phyloP scores from a whole-genome alignment of 2,113 vertebrate genomes.

The Capricornis sumatraensis region DNA sequence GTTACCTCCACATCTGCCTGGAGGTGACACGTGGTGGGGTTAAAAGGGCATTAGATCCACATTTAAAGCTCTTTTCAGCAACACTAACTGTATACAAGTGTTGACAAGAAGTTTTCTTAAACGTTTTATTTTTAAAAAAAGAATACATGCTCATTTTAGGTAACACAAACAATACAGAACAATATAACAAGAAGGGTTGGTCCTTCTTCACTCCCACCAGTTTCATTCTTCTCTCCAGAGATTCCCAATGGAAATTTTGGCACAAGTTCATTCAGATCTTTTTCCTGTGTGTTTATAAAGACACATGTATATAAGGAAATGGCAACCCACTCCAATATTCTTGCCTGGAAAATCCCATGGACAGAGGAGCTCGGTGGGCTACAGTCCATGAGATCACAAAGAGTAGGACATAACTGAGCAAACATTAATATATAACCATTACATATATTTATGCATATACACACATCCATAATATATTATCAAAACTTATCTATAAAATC shows the following conservation, averaged over 20 bases:
- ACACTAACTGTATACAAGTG: neutral
- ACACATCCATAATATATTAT: neutral
- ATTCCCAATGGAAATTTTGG: neutral
- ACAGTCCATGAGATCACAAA: no score
- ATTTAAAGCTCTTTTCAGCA: neutral
- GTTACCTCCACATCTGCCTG: neutral
- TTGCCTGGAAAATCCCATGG: no score
- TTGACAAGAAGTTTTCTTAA: neutral
- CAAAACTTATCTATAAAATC: neutral
- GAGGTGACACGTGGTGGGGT: fast-evolving
- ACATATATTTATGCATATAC: neutral
- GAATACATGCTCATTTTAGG: neutral
- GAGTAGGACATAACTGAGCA: neutral
- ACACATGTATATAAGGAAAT: neutral
- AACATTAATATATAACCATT: neutral
- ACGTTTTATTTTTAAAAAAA: neutral
- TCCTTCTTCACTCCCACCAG: neutral
- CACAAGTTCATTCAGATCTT: neutral
- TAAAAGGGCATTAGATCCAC: neutral
- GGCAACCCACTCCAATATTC: no score
- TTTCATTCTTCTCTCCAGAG: neutral
- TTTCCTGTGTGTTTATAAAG: neutral
- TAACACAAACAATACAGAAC: neutral
- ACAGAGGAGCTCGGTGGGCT: no score
- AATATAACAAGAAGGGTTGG: neutral